Evolutionary conservation across 2,113 vertebrate genomes (phyloP), one percentile per base, ranked within the genome.

Genomic region (Bambusicola thoracicus): DNA sequence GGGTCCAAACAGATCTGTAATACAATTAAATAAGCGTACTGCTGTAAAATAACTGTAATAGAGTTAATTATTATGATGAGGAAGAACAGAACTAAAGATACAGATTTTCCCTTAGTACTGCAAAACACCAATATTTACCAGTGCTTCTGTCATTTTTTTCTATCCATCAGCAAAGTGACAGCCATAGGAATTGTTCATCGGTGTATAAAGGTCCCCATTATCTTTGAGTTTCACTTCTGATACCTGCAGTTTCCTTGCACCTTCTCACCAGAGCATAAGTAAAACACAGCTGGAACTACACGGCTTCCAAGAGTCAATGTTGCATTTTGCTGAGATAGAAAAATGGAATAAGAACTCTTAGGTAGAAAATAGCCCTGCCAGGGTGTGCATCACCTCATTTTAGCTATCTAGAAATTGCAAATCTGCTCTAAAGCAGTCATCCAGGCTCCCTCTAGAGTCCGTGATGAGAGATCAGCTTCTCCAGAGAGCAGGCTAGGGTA

Each of bases 361-460:
- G 81, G 48, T 5, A 38, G 49, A 74, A 86, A 94, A 36, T 34
- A 75, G 73, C 38, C 82, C 65, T 69, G 55, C 25, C 34, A 65
- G 59, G 76, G 5, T 58, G 69, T 16, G 36, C 43, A 79, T 82
- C 38, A 59, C 67, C 56, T 94, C 49, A 4, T 69, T 51, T 75
- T 70, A 92, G 24, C 67, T 90, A 58, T 65, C 67, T 40, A 69
- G 77, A 75, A 80, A 75, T 34, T 32, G 38, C 1, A 1, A 41
- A 18, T 65, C 49, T 78, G 1, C 30, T 70, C 56, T 30, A 75
- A 89, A 92, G 78, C 49, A 86, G 67, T 82, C 90, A 75, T 48
- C 67, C 77, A 90, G 82, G 93, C 93, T 94, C 93, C 90, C 90
- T 92, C 90, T 92, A 89, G 89, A 86, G 86, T 75, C 16, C 67